These are phyloP conservation scores for Bucco capensis DNA, from an alignment of 2,113 vertebrate species.

Conservation along the genomic window DNA sequence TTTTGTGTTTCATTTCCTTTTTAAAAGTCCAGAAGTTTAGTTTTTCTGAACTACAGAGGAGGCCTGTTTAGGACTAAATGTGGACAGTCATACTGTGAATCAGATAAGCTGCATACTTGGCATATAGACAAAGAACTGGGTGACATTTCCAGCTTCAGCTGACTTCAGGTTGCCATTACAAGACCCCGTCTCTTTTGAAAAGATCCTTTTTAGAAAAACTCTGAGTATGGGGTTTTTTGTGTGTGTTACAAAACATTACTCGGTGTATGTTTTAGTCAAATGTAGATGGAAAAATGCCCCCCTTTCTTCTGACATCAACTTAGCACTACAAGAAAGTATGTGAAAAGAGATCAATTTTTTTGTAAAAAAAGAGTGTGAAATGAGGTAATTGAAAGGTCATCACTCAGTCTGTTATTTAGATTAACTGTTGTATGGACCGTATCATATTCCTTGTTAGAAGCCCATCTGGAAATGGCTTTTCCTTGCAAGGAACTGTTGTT, in stretches of 20 bases:
- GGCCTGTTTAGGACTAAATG: conserved; percentile 38
- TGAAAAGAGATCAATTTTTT: background rate
- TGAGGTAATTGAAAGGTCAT: background rate
- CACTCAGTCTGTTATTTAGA: background rate
- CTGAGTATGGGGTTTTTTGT: background rate
- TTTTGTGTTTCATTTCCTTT: background rate
- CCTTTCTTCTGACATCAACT: background rate
- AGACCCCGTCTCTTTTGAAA: background rate
- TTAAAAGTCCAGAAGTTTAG: background rate
- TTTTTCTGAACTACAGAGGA: conserved; percentile 44
- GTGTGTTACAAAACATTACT: background rate
- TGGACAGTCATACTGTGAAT: conserved; percentile 45
- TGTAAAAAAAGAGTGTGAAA: background rate
- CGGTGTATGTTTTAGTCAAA: background rate
- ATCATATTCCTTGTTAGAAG: background rate
- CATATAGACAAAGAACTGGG: conserved; percentile 10
- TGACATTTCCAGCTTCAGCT: background rate
- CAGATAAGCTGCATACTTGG: conserved; percentile 58
- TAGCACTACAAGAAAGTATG: background rate
- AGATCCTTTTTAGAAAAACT: background rate
- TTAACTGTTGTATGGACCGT: background rate
- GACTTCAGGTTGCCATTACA: conserved; percentile 1
- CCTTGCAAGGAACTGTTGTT: background rate
- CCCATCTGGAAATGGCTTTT: background rate
- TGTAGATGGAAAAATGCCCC: background rate